Percentiles rank a stretch among this genome's conserved stretches.
Evolutionary conservation across 2,888 invertebrate species (phyloP).

Genomic region (Bellardia pandia): DNA sequence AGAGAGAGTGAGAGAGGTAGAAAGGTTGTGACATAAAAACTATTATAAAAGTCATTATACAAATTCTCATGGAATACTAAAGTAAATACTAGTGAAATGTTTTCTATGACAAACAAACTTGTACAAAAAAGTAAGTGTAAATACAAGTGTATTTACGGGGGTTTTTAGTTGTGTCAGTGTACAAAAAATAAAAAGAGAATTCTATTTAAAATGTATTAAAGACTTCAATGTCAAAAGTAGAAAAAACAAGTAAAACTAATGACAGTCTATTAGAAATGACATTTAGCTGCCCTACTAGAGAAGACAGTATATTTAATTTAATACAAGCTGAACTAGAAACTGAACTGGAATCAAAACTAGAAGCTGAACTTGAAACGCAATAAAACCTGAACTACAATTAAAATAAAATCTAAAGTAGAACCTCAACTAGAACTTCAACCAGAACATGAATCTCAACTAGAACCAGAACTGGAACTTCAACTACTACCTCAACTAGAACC

Average conservation of each 20-base stretch:
- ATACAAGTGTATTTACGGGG: neutral
- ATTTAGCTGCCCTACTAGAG: neutral
- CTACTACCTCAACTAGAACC: neutral
- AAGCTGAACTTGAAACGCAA: neutral
- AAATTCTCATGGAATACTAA: neutral
- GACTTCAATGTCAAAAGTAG: conserved; percentile 56
- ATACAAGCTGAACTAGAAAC: too few relatives aligned
- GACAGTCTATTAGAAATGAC: neutral
- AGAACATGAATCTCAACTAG: neutral
- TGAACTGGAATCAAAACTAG: neutral
- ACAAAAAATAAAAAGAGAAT: neutral
- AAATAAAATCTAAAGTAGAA: neutral
- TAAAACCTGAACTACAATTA: neutral
- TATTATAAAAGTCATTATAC: conserved; percentile 30
- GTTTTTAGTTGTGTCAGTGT: neutral
- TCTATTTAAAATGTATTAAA: conserved; percentile 15
- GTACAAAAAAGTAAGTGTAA: neutral
- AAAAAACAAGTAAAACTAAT: conserved; percentile 30
- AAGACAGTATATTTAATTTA: too few relatives aligned
- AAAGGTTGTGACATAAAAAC: neutral
- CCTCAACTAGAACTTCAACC: neutral
- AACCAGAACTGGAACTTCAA: too few relatives aligned
- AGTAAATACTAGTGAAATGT: neutral
- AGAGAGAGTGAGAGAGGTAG: neutral
- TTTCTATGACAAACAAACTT: neutral